These are phyloP conservation scores for Grantiella picta DNA, from an alignment of 2,113 vertebrate species.

Conservation along the genomic window DNA sequence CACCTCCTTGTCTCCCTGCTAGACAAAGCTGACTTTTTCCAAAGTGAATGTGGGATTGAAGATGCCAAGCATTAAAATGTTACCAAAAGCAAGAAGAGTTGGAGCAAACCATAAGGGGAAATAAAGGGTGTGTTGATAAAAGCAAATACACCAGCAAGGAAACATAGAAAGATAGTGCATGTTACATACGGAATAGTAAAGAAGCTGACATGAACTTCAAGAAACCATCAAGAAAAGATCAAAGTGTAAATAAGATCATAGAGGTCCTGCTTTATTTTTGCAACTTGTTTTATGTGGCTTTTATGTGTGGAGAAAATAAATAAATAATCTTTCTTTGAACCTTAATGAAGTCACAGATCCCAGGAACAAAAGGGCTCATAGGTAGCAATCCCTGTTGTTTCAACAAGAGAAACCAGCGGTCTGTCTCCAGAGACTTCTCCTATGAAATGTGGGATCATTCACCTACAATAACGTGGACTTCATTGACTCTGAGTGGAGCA, in stretches of 20 bases:
- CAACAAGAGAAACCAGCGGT: neutral
- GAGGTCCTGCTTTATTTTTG: constrained; percentile 35
- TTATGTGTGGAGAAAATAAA: constrained; percentile 57
- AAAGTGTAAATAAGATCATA: constrained; percentile 60
- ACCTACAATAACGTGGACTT: neutral
- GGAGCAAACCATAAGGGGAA: neutral
- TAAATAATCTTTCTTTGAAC: constrained; percentile 55
- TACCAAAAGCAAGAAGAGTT: neutral
- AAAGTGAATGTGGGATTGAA: neutral
- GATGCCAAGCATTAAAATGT: neutral
- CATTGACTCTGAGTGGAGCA: neutral
- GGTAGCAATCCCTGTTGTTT: constrained; percentile 33
- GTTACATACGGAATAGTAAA: neutral
- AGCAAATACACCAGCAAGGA: neutral
- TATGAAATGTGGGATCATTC: neutral
- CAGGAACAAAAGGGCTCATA: constrained; percentile 33
- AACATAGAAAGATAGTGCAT: neutral
- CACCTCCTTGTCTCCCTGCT: neutral
- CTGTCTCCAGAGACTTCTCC: neutral
- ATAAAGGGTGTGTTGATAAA: neutral
- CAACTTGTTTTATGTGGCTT: constrained; percentile 53
- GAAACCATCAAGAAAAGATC: constrained; percentile 37
- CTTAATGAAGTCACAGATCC: constrained; percentile 49
- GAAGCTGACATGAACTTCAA: constrained; percentile 30
- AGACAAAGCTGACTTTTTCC: neutral